Evolutionary conservation across 2,888 invertebrate species (phyloP), one percentile per base, ranked within the genome.

Genomic region (Trichogramma dendrolimi): DNA sequence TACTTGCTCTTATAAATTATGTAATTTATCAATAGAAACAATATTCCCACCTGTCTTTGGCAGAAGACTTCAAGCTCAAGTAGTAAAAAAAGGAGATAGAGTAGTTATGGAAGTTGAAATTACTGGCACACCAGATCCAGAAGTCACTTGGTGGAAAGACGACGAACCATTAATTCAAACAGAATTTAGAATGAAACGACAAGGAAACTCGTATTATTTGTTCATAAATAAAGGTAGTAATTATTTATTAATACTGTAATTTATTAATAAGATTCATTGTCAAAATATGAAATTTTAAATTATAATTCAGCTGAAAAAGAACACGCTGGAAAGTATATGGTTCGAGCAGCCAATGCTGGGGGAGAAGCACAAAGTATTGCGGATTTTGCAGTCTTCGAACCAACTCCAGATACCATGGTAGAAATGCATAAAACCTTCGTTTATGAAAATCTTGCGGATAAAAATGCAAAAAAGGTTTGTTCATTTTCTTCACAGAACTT

Each of bases 361-460:
- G 91, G 91, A n/a, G 90, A 90, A 79, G 89, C 90, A n/a, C 86
- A 88, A 75, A 89, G 90, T 77, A 88, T 88, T 67, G 91, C 91
- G 6, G 90, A 91, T 73, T 87, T 91, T 68, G 86, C 87, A 61
- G 88, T 91, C 44, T 83, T 87, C 66, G 88, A 88, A 71, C 86
- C 87, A 56, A 85, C 86, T 5, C 87, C 86, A 0, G 86, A 87
- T 67, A 85, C 86, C 10, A 84, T 86, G 85, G 82, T 86, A 11
- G 87, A 87, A 77, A 84, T 86, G 53, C 85, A 87, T 46, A 87
- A 86, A 77, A 87, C 86, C 7, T 83, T 86, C 44, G 83, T 86
- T 51, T 86, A 85, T 70, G 87, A 87, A 74, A 84, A 85, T 67
- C 74, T 74, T 5, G 73, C 73, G 41, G 78, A 78, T 62, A 76